phyloP scores from a whole-genome alignment of 2,888 invertebrate genomes.

The Amblyjoppa fuscipennis region DNA sequence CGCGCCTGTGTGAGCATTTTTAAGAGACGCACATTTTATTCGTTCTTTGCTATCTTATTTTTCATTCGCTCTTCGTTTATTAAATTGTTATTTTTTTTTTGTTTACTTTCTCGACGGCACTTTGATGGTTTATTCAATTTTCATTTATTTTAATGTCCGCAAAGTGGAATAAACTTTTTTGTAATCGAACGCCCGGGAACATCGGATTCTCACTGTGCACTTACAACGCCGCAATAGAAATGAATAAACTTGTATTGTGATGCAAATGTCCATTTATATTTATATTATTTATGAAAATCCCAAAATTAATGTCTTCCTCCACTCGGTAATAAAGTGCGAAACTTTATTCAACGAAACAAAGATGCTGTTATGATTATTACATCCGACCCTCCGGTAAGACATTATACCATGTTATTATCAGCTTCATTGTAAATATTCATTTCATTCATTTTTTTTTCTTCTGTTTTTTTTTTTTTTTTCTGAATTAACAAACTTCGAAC shows the following conservation, averaged over 20 bases:
- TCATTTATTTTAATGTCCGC: too few species aligned
- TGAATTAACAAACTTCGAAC: conserved; percentile 18
- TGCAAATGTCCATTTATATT: not conserved
- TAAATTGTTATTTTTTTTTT: not conserved
- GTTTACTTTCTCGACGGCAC: not conserved
- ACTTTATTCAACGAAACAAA: not conserved
- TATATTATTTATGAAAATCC: not conserved
- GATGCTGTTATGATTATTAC: conserved; percentile 1
- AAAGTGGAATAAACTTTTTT: too few species aligned
- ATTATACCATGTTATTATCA: not conserved
- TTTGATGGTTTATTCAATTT: too few species aligned
- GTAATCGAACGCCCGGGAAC: too few species aligned
- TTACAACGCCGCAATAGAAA: too few species aligned
- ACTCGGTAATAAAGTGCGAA: not conserved
- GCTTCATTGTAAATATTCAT: not conserved
- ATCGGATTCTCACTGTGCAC: too few species aligned
- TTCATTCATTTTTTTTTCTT: not conserved
- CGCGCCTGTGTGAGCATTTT: conserved; percentile 7
- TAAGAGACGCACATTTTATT: not conserved
- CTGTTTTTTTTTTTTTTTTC: not conserved
- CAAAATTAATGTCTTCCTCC: not conserved
- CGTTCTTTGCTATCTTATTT: not conserved
- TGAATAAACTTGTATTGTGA: not conserved
- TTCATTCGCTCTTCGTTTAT: not conserved
- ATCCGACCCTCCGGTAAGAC: not conserved